Conservation (phyloP, 1,140 invertebrate genomes). For the Armadillidium nasatum region DNA sequence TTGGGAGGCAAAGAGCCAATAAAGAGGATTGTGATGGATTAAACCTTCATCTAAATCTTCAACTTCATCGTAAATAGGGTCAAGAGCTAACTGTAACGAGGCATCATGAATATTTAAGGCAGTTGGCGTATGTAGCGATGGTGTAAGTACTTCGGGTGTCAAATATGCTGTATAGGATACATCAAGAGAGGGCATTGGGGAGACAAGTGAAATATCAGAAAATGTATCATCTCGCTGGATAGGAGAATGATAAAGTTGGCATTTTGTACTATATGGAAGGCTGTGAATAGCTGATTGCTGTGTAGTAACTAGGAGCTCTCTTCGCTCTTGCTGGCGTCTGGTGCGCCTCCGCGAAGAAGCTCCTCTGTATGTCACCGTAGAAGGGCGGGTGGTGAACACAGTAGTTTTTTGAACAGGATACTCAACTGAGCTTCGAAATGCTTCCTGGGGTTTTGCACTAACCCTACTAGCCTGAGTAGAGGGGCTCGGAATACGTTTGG, state of each 20-base stretch:
- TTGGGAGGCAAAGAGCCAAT: conserved; percentile 27
- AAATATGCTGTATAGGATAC: conserved; percentile 44
- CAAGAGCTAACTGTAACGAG: not conserved
- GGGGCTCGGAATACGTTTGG: conserved; percentile 4
- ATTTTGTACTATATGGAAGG: conserved; percentile 22
- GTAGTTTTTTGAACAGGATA: conserved; percentile 2
- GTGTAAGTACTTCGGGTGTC: conserved; percentile 41
- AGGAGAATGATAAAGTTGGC: not conserved
- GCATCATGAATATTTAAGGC: conserved; percentile 10
- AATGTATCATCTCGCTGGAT: conserved; percentile 26
- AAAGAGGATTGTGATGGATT: conserved; percentile 42
- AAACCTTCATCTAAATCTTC: conserved; percentile 35
- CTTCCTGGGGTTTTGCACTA: not conserved
- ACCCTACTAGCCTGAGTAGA: not conserved
- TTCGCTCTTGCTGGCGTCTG: conserved; percentile 29
- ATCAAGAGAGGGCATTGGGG: conserved; percentile 41
- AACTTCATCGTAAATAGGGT: conserved; percentile 2
- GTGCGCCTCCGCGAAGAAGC: conserved; percentile 30
- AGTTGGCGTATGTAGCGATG: not conserved
- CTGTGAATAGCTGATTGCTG: conserved; percentile 11
- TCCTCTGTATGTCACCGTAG: conserved; percentile 20
- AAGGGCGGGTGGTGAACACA: not conserved
- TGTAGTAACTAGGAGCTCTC: conserved; percentile 27
- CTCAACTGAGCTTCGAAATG: conserved; percentile 14
- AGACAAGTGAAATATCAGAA: conserved; percentile 38